These are phyloP conservation scores for Callospermophilus lateralis DNA, from an alignment of 2,113 vertebrate species.

Conservation along the genomic window DNA sequence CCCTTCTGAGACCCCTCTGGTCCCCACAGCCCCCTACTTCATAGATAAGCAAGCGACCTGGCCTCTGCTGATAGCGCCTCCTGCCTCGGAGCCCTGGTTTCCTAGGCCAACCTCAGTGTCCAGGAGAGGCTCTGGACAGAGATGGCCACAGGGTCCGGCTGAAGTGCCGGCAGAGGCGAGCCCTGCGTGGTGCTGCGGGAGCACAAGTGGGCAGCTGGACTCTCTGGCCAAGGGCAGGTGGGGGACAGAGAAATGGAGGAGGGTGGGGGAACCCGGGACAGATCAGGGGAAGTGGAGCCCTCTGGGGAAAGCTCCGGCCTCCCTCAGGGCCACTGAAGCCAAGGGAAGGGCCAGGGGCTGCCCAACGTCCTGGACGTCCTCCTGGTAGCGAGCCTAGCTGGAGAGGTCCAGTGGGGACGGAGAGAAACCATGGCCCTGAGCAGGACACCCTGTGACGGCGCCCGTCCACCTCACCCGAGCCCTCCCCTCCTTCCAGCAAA, in stretches of 20 bases:
- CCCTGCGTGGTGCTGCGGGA: fast-evolving
- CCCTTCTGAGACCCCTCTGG: not conserved
- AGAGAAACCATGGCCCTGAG: not conserved
- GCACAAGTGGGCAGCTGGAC: not conserved
- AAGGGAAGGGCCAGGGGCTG: not conserved
- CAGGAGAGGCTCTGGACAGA: not conserved
- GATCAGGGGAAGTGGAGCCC: not conserved
- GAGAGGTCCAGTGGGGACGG: not conserved
- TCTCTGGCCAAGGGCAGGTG: not conserved
- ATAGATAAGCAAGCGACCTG: not conserved
- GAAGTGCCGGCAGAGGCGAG: too few species aligned
- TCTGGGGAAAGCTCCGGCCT: not conserved
- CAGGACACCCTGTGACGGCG: not conserved
- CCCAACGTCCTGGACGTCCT: not conserved
- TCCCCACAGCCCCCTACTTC: not conserved
- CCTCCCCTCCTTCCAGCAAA: not conserved
- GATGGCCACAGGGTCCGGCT: fast-evolving
- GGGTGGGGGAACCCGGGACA: not conserved
- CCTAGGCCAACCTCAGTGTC: too few species aligned
- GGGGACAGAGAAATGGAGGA: not conserved
- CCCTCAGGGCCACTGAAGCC: not conserved
- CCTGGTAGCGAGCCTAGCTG: not conserved
- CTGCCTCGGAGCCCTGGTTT: not conserved
- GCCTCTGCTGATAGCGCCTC: not conserved
- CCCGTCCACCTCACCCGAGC: not conserved